Percentiles rank a stretch among this genome's conserved stretches.
Conservation (phyloP, 1,140 invertebrate genomes). For the Teleogryllus occipitalis region DNA sequence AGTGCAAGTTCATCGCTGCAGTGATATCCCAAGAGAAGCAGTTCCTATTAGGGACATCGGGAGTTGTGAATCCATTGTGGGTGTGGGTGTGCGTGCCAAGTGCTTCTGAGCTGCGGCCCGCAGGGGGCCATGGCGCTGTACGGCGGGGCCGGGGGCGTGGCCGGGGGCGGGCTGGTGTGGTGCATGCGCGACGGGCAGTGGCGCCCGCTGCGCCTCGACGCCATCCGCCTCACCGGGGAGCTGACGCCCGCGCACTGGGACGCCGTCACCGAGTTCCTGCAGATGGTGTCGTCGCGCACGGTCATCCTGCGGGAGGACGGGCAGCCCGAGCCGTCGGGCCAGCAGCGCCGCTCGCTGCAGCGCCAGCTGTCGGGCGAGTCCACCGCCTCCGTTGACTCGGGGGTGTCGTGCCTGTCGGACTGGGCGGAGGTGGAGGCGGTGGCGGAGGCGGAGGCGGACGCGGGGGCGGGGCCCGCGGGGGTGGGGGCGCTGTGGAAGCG, state of each 20-base stretch:
- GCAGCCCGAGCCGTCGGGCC: neutral
- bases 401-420: neutral
- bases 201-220: slow-evolving; percentile 51
- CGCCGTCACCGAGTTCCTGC: slow-evolving; percentile 50
- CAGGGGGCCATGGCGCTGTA: neutral
- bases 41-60: too few relatives aligned
- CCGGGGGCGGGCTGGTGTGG: slow-evolving; percentile 39
- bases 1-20: too few relatives aligned
- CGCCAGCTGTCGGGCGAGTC: neutral
- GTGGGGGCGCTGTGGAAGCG: neutral
- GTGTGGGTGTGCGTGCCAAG: too few relatives aligned
- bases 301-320: slow-evolving; percentile 41
- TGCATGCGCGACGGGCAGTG: slow-evolving; percentile 53
- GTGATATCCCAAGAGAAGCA: too few relatives aligned
- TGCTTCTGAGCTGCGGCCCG: neutral
- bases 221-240: slow-evolving; percentile 50
- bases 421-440: neutral
- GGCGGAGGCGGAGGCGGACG: neutral
- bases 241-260: slow-evolving; percentile 51
- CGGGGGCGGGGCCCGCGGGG: neutral
- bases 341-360: neutral
- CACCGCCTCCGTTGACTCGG: neutral
- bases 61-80: too few relatives aligned
- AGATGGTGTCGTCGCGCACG: slow-evolving; percentile 47
- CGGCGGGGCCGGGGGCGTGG: neutral